Conservation (phyloP, 2,888 invertebrate species). For the Ferrisia virgata region DNA sequence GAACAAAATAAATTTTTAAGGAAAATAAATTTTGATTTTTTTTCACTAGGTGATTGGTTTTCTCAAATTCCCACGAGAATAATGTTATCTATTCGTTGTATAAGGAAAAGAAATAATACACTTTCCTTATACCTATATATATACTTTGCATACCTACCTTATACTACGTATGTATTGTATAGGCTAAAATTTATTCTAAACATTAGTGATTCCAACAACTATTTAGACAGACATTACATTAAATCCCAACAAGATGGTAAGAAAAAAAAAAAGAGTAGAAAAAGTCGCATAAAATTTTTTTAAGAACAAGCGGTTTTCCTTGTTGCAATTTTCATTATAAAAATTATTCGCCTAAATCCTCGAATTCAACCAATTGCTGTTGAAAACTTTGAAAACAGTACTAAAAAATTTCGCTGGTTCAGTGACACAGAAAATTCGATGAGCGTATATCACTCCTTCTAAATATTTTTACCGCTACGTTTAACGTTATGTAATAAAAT, state of each 20-base stretch:
- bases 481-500: background rate
- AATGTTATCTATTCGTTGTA: no score
- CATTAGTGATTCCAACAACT: background rate
- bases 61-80: no score
- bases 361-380: background rate
- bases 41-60: no score
- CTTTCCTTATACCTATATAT: no score
- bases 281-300: background rate
- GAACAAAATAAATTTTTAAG: no score
- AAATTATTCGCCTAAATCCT: background rate
- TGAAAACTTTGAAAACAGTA: constrained; percentile 16
- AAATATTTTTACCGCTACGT: background rate
- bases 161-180: no score
- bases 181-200: no score
- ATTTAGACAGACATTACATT: background rate
- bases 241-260: no score
- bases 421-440: constrained; percentile 21
- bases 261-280: background rate
- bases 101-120: no score
- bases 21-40: no score
- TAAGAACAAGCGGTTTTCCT: background rate
- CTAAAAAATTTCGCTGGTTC: background rate
- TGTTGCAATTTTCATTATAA: background rate
- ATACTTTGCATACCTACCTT: no score
- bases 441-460: background rate